Evolutionary conservation across 2,888 invertebrate genomes (phyloP).

Genomic region (Agrypnus murinus): DNA sequence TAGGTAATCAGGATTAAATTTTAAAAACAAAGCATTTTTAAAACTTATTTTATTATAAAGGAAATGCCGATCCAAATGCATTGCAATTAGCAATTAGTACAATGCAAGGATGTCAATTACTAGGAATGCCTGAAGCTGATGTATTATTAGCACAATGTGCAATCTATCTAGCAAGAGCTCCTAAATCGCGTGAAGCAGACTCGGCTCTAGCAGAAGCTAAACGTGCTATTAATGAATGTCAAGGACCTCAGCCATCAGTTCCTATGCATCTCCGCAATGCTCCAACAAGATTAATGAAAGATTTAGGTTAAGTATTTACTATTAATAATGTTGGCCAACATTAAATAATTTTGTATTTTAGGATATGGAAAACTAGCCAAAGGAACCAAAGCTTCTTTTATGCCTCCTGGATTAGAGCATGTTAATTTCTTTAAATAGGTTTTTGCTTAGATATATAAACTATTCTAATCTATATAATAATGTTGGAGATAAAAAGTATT

Average conservation of each 20-base stretch:
- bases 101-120: slow-evolving; percentile 84
- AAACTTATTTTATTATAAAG: slow-evolving; percentile 70
- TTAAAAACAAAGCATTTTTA: too few relatives aligned
- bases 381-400: slow-evolving; percentile 76
- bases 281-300: slow-evolving; percentile 85
- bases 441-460: too few relatives aligned
- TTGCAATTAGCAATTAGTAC: slow-evolving; percentile 82
- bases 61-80: slow-evolving; percentile 79
- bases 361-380: slow-evolving; percentile 77
- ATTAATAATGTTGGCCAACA: too few relatives aligned
- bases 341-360: slow-evolving; percentile 64
- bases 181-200: slow-evolving; percentile 80
- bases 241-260: slow-evolving; percentile 83
- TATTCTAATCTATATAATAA: too few relatives aligned
- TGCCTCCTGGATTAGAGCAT: slow-evolving; percentile 81
- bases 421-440: slow-evolving; percentile 75
- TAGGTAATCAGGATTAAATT: slow-evolving; percentile 78
- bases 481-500: too few relatives aligned
- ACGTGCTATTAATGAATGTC: slow-evolving; percentile 74
- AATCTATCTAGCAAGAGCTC: slow-evolving; percentile 84
- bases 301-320: slow-evolving; percentile 77
- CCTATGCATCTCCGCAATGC: slow-evolving; percentile 88
- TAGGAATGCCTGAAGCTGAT: slow-evolving; percentile 89
- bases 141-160: slow-evolving; percentile 86
- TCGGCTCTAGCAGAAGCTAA: slow-evolving; percentile 75